phyloP scores from a whole-genome alignment of 2,888 invertebrate genomes.

The Hirtodrosophila cameraria region DNA sequence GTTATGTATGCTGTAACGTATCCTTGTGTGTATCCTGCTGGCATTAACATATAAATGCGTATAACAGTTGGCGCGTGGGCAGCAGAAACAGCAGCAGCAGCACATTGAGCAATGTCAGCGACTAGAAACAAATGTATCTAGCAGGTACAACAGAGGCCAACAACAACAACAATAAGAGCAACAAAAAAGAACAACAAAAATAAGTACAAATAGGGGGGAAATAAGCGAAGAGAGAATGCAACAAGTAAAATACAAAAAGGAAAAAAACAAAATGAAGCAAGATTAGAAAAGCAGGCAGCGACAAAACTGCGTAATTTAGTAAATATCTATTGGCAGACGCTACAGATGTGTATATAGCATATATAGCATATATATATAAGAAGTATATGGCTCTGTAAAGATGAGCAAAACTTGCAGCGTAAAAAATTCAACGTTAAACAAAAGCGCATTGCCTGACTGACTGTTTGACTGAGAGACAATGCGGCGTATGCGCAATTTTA shows the following conservation, averaged over 20 bases:
- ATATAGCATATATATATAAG: neutral
- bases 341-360: conserved; percentile 16
- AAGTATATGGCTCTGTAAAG: conserved; percentile 4
- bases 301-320: conserved; percentile 69
- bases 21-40: conserved; percentile 31
- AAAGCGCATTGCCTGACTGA: conserved; percentile 43
- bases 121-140: conserved; percentile 55
- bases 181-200: conserved; percentile 20
- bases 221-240: conserved; percentile 49
- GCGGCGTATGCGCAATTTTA: conserved; percentile 57
- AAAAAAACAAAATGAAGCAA: conserved; percentile 16
- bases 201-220: conserved; percentile 34
- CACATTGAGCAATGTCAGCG: conserved; percentile 42
- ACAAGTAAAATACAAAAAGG: conserved; percentile 59
- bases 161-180: conserved; percentile 20
- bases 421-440: conserved; percentile 57
- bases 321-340: conserved; percentile 38
- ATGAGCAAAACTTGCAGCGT: conserved; percentile 41
- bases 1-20: neutral
- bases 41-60: conserved; percentile 71
- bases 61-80: conserved; percentile 53
- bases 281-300: conserved; percentile 27
- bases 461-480: conserved; percentile 18
- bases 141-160: conserved; percentile 45
- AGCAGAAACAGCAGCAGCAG: conserved; percentile 14